Percentiles rank a stretch among this genome's conserved stretches.
These are phyloP conservation scores for Jordanella pulchra DNA, from an alignment of 2,797 vertebrate species.

Conservation along the genomic window DNA sequence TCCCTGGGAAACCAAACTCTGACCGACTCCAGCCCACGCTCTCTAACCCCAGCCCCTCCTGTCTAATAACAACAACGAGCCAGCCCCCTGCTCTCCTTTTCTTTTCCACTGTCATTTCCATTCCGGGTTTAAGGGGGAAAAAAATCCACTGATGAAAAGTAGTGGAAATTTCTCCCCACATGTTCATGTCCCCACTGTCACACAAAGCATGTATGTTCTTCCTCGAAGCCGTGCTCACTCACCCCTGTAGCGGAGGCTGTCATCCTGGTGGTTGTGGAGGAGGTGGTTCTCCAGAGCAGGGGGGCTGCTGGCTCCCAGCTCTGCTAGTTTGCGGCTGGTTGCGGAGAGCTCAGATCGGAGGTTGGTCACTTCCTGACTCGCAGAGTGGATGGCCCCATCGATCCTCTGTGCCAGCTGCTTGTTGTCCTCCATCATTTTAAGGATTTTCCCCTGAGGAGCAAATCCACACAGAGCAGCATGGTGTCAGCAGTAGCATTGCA, in stretches of 20 bases:
- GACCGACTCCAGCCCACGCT: conserved; percentile 58
- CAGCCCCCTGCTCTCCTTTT: conserved; percentile 31
- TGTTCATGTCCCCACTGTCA: conserved; percentile 48
- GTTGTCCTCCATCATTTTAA: conserved; percentile 95
- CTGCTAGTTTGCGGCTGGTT: conserved; percentile 90
- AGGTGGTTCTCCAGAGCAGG: conserved; percentile 85
- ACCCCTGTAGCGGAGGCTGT: conserved; percentile 74
- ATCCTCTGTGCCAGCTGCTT: conserved; percentile 92
- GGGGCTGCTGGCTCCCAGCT: conserved; percentile 85
- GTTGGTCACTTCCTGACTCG: conserved; percentile 91
- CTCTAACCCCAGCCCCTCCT: conserved; percentile 58
- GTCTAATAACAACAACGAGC: conserved; percentile 50
- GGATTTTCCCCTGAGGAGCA: conserved; percentile 89
- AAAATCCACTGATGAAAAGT: conserved; percentile 34
- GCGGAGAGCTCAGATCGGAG: conserved; percentile 89
- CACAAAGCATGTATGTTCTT: conserved; percentile 1
- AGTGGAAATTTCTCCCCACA: conserved; percentile 57
- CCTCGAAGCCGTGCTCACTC: conserved; percentile 45
- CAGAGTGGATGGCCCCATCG: conserved; percentile 91
- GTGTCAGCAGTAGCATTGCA: conserved; percentile 79
- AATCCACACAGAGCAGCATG: conserved; percentile 87
- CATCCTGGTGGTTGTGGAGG: conserved; percentile 81
- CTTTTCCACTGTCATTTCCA: conserved; percentile 39
- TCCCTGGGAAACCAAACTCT: conserved; percentile 73
- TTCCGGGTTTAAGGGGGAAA: conserved; percentile 38